phyloP scores from a whole-genome alignment of 2,113 vertebrate species.

The Phylloscopus trochiloides region DNA sequence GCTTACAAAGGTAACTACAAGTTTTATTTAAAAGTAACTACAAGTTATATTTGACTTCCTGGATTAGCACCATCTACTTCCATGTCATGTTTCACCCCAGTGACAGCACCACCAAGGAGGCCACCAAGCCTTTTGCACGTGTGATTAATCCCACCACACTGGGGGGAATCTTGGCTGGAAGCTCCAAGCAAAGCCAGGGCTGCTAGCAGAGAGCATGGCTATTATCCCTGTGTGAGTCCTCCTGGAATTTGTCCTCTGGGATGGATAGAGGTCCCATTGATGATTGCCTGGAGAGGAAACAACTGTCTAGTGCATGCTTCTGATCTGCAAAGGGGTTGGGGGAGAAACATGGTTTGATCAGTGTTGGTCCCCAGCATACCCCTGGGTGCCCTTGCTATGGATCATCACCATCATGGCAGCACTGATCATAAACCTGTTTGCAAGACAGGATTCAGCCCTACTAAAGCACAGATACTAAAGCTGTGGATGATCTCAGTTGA shows the following conservation, averaged over 20 bases:
- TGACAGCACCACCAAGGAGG: neutral
- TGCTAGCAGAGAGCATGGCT: accelerated
- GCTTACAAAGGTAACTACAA: neutral
- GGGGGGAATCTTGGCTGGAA: neutral
- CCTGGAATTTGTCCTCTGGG: neutral
- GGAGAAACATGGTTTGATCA: neutral
- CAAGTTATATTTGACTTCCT: neutral
- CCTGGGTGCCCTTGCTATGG: accelerated
- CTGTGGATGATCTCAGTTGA: neutral
- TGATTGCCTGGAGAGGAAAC: neutral
- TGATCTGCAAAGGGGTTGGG: neutral
- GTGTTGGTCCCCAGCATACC: accelerated
- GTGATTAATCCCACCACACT: accelerated
- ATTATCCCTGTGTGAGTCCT: neutral
- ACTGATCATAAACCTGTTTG: neutral
- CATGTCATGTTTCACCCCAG: neutral
- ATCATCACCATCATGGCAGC: accelerated
- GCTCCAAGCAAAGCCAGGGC: neutral
- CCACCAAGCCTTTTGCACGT: neutral
- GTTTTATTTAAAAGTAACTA: too few species aligned
- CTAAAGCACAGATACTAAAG: neutral
- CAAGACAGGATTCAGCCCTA: neutral
- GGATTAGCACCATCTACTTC: neutral
- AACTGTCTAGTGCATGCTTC: neutral
- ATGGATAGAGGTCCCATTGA: neutral